Base-by-base conservation (phyloP, 1,140 invertebrate species). In the Drosophila bifasciata region DNA sequence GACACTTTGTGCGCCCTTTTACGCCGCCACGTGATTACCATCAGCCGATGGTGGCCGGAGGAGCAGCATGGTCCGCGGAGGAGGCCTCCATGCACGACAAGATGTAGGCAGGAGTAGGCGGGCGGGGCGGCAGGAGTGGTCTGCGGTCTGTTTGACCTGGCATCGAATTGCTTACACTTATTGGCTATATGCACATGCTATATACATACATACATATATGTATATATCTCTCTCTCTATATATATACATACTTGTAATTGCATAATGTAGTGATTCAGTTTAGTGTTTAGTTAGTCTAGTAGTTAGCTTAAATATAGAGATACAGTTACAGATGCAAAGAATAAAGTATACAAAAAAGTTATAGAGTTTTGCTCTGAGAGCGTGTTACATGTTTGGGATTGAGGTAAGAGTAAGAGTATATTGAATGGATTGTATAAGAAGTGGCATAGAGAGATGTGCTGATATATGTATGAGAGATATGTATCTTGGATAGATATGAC, bases 11-110 rank as follows among this genome's bases (percentile, higher is more conserved):
- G 50, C 72, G 90, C 15, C 90, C 90, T 72, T 88, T 76, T 57
- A 91, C 90, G 28, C 90, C 90, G 58, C 90, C 90, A 41, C 86
- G 90, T n/a, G 90, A 91, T 68, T 91, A 91, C 71, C 78, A 89
- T 56, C 63, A 89, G 61, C 72, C 83, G 11, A 73, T 78, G 71
- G 55, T 68, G 51, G 78, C 75, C 16, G 74, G 56, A 39, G 60
- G 52, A 25, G 74, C 52, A n/a, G 66, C 51, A 45, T 71, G 71
- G 71, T 68, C 53, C 39, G 32, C 11, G 11, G 74, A 73, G 41
- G 75, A 85, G 53, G 72, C 48, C 16, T 63, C 81, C 32, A 63
- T 62, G 53, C 80, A 86, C 50, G 81, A 85, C 53, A 85, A 86
- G 67, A 88, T 85, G 52, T 85, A 55, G 76, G 46, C 23, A 21